Evolutionary conservation across 2,113 vertebrate genomes (phyloP).

Genomic region (Oreocharis arfaki): DNA sequence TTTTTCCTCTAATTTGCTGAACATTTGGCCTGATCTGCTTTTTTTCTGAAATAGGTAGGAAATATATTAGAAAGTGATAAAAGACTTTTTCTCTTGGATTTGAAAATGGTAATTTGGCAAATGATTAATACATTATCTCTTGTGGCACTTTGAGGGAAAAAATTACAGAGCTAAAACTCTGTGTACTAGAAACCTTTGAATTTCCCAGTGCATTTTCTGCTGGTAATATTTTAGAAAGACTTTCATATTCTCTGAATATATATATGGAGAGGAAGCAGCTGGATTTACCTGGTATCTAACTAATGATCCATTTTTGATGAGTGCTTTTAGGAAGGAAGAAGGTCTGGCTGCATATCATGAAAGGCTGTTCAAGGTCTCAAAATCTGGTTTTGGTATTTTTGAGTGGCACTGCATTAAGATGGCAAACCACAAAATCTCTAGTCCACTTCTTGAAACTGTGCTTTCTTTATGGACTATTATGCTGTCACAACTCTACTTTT

Average conservation of each 20-base stretch:
- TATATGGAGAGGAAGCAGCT: not conserved
- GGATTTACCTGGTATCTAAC: not conserved
- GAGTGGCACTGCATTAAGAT: not conserved
- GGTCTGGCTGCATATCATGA: not conserved
- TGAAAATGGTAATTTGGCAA: not conserved
- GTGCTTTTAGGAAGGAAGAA: not conserved
- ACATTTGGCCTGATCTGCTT: not conserved
- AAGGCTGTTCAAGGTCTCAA: not conserved
- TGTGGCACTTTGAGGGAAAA: not conserved
- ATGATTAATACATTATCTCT: not conserved
- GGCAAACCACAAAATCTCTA: not conserved
- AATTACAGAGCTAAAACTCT: not conserved
- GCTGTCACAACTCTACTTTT: constrained; percentile 5
- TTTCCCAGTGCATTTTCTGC: not conserved
- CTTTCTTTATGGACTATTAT: not conserved
- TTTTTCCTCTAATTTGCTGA: not conserved
- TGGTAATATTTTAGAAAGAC: not conserved
- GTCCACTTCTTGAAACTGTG: not conserved
- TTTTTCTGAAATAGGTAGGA: not conserved
- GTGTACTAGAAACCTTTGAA: not conserved
- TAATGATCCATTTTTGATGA: not conserved
- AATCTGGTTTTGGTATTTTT: not conserved
- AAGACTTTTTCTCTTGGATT: not conserved
- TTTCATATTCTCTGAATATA: not conserved
- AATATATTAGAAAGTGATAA: not conserved